Percentiles rank a stretch among this genome's conserved stretches.
These are phyloP conservation scores for Phainopepla nitens DNA, from an alignment of 2,113 vertebrate species.

Conservation along the genomic window DNA sequence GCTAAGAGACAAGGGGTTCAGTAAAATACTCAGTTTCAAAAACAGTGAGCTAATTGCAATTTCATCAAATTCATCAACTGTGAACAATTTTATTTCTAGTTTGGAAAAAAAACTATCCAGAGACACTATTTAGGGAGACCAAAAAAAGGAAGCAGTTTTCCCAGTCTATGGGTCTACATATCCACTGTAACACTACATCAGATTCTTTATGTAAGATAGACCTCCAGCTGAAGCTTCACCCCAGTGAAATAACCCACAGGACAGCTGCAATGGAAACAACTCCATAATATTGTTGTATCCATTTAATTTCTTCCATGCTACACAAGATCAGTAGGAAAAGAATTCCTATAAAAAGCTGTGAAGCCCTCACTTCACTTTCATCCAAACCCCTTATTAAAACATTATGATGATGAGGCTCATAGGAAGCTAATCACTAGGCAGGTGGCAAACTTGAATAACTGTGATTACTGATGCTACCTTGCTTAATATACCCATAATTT, in stretches of 20 bases:
- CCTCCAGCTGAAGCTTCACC: not conserved
- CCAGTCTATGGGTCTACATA: not conserved
- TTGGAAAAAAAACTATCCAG: not conserved
- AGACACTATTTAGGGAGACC: not conserved
- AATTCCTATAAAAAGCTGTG: not conserved
- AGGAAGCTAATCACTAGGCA: constrained; percentile 6
- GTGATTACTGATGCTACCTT: not conserved
- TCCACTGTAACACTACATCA: not conserved
- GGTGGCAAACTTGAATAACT: not conserved
- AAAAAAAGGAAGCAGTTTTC: not conserved
- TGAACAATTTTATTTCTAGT: not conserved
- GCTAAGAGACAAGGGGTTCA: not conserved
- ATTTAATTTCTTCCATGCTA: not conserved
- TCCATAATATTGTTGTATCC: not conserved
- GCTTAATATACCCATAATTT: not conserved
- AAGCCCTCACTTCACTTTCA: not conserved
- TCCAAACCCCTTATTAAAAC: not conserved
- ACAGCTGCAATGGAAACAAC: not conserved
- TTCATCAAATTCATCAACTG: not conserved
- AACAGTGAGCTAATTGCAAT: not conserved
- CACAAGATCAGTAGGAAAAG: not conserved
- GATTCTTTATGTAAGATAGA: not conserved
- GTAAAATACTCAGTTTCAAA: not conserved
- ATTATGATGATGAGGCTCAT: not conserved
- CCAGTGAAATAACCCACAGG: not conserved